Evolutionary conservation across 2,113 vertebrate genomes (phyloP).

Genomic region (Synodontis membranacea): DNA sequence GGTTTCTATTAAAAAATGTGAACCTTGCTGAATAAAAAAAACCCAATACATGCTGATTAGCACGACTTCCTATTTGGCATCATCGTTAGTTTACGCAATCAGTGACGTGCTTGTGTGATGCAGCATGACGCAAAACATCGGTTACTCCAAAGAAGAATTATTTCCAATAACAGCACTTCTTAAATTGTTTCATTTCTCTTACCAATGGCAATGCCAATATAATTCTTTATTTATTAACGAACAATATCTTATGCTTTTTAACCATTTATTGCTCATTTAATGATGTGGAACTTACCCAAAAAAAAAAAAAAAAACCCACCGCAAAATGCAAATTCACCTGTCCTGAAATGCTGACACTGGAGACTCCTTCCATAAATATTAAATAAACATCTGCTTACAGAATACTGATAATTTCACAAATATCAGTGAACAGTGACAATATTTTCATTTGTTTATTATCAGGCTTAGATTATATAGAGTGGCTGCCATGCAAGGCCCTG

Average conservation of each 20-base stretch:
- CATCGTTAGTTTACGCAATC: not conserved
- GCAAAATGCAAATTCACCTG: not conserved
- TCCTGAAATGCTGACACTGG: not conserved
- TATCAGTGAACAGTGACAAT: not conserved
- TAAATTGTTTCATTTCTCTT: not conserved
- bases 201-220: not conserved
- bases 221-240: not conserved
- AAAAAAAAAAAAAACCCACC: not conserved
- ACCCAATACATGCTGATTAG: not conserved
- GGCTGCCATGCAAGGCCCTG: not conserved
- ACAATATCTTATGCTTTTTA: not conserved
- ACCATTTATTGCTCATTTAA: too few relatives aligned
- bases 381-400: not conserved
- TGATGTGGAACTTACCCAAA: too few relatives aligned
- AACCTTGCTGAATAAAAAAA: not conserved
- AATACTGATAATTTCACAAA: too few relatives aligned
- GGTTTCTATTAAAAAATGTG: not conserved
- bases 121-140: not conserved
- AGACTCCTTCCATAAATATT: not conserved
- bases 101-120: not conserved
- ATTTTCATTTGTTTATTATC: not conserved
- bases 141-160: not conserved
- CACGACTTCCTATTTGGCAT: not conserved
- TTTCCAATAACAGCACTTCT: not conserved
- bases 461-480: not conserved